Evolutionary conservation across 2,113 vertebrate genomes (phyloP).

Genomic region (Elgaria multicarinata): DNA sequence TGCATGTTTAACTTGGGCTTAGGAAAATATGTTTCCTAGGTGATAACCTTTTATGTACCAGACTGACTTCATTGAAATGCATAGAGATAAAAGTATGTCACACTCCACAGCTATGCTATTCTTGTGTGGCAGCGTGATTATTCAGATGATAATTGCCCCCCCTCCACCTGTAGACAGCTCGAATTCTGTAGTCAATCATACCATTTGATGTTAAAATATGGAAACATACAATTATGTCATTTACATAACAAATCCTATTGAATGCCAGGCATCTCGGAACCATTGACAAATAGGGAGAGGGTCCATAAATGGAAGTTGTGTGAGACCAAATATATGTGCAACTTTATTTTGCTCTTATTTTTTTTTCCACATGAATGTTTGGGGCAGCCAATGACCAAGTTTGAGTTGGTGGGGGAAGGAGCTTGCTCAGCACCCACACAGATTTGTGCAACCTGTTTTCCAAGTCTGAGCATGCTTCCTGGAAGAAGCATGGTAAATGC

Average conservation of each 20-base stretch:
- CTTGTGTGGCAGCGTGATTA: conserved; percentile 92
- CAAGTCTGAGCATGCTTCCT: conserved; percentile 34
- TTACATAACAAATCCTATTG: conserved; percentile 98
- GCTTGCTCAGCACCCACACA: conserved; percentile 48
- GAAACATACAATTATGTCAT: conserved; percentile 93
- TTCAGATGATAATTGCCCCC: conserved; percentile 98
- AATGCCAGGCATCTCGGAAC: conserved; percentile 94
- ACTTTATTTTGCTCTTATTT: conserved; percentile 69
- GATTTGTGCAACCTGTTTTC: conserved; percentile 41
- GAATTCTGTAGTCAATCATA: conserved; percentile 98
- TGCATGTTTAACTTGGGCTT: conserved; percentile 99
- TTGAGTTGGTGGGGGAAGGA: not conserved
- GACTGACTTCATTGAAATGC: conserved; percentile 99
- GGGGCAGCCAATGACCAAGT: conserved; percentile 60
- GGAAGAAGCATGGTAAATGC: not conserved
- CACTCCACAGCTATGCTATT: conserved; percentile 91
- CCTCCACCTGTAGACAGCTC: conserved; percentile 94
- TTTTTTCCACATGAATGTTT: conserved; percentile 65
- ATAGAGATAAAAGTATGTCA: conserved; percentile 99
- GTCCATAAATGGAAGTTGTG: conserved; percentile 91
- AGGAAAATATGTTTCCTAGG: conserved; percentile 99
- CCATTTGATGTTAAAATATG: conserved; percentile 96
- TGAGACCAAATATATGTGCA: conserved; percentile 81
- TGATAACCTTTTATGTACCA: conserved; percentile 99
- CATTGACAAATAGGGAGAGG: conserved; percentile 80